Evolutionary conservation across 2,113 vertebrate genomes (phyloP), one percentile per base, ranked within the genome.

Genomic region (Pithys albifrons): DNA sequence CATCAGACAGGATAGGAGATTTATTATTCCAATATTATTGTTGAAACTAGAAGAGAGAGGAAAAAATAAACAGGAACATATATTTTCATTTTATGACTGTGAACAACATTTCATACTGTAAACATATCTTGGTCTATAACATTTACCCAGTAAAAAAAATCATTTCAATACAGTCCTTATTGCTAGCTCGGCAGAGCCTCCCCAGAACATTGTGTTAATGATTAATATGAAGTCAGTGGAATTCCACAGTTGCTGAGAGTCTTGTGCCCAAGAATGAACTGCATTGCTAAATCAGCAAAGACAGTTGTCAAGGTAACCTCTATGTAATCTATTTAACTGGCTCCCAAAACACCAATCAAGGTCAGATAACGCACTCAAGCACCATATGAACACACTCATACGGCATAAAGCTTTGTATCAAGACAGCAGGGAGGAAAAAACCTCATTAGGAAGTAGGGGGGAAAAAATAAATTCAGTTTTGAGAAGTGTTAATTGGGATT

Each of bases 261-360:
- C 97, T 97, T 97, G 96, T 97, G 98, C 98, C 98, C 98, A 98
- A 98, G 98, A 98, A 98, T 98, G 98, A 98, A 98, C 98, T 95
- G 97, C 98, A 98, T 98, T 98, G 98, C 98, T 98, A 99, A 98
- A 99, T 98, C 98, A 98, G 98, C 98, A 98, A 98, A 98, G 98
- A 98, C 98, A 98, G 98, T 99, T 99, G 98, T 99, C 98, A 99
- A 99, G 98, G 98, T 98, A 99, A 99, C 98, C 98, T 98, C 97
- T 98, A 97, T 98, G 98, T 98, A 98, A 99, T 99, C 98, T 99
- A 98, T 99, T 99, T 99, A 99, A 98, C 98, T 94, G 96, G 98
- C 98, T 98, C 98, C 98, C 98, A 97, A 98, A 98, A 98, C 98
- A 98, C 98, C 98, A 98, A 98, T 98, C 98, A 98, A 99, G 98